Percentiles rank a stretch among this genome's conserved stretches.
phyloP scores from a whole-genome alignment of 2,113 vertebrate genomes.

The Ardeotis arabs region DNA sequence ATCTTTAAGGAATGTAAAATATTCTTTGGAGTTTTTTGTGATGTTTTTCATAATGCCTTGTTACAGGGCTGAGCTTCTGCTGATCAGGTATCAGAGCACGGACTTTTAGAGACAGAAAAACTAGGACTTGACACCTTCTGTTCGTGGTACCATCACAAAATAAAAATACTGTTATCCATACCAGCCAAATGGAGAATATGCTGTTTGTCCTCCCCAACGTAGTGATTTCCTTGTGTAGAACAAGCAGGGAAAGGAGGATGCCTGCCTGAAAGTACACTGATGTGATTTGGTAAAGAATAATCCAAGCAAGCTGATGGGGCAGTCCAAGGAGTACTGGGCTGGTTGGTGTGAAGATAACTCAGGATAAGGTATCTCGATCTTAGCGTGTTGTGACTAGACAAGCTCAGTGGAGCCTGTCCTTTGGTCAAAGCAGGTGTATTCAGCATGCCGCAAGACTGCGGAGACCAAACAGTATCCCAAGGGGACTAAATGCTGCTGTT shows the following conservation, averaged over 20 bases:
- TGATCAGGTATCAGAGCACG: not conserved
- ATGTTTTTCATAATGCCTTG: not conserved
- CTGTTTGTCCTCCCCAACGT: not conserved
- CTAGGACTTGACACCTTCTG: not conserved
- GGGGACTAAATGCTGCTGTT: not conserved
- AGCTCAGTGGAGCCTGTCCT: not conserved
- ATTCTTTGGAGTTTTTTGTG: not conserved
- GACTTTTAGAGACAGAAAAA: not conserved
- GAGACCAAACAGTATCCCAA: not conserved
- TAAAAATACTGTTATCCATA: rapidly evolving
- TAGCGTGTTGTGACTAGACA: not conserved
- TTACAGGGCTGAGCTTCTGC: not conserved
- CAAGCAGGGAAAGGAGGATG: not conserved
- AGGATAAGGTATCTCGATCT: not conserved
- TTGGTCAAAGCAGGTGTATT: not conserved
- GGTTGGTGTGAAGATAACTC: not conserved
- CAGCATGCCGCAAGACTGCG: not conserved
- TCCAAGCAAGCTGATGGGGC: too few species aligned
- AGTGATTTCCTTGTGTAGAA: not conserved
- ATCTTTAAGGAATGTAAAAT: not conserved
- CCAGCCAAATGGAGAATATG: not conserved
- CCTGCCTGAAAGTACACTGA: not conserved
- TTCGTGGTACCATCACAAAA: not conserved
- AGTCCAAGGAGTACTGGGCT: not conserved
- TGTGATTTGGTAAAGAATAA: not conserved